Evolutionary conservation across 2,888 invertebrate species (phyloP).

Genomic region (Criorhina ranunculi): DNA sequence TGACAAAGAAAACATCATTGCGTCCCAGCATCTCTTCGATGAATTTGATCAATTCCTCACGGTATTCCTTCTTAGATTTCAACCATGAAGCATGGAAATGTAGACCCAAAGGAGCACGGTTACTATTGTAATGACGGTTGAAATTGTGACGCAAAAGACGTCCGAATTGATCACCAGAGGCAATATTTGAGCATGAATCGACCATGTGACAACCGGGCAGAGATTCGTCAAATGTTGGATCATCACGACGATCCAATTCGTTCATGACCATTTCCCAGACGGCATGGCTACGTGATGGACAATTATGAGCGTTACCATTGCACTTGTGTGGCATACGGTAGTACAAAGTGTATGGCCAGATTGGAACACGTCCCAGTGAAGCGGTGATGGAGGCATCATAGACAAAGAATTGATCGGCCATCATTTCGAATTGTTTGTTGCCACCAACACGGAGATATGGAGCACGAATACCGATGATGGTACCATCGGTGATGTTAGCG

Average conservation of each 20-base stretch:
- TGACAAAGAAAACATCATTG: constrained; percentile 97
- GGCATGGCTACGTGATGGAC: constrained; percentile 95
- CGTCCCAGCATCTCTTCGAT: constrained; percentile 96
- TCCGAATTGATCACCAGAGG: constrained; percentile 95
- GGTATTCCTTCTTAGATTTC: constrained; percentile 96
- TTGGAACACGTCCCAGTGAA: constrained; percentile 93
- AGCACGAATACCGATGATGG: constrained; percentile 94
- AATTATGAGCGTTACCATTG: constrained; percentile 96
- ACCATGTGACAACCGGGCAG: constrained; percentile 97
- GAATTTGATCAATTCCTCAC: constrained; percentile 95
- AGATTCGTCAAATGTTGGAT: constrained; percentile 96
- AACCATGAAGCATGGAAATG: constrained; percentile 98
- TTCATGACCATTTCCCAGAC: constrained; percentile 99
- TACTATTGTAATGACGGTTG: constrained; percentile 96
- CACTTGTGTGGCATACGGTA: constrained; percentile 98
- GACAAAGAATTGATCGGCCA: constrained; percentile 97
- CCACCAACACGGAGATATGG: constrained; percentile 96
- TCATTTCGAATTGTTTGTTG: constrained; percentile 98
- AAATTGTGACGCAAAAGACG: constrained; percentile 96
- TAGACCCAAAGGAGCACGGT: constrained; percentile 96
- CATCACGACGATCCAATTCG: constrained; percentile 96
- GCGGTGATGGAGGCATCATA: constrained; percentile 98
- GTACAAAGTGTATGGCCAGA: constrained; percentile 99
- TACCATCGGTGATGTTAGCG: constrained; percentile 96
- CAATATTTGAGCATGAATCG: constrained; percentile 96